phyloP scores from a whole-genome alignment of 2,113 vertebrate genomes.

The Pomatorhinus ruficollis region DNA sequence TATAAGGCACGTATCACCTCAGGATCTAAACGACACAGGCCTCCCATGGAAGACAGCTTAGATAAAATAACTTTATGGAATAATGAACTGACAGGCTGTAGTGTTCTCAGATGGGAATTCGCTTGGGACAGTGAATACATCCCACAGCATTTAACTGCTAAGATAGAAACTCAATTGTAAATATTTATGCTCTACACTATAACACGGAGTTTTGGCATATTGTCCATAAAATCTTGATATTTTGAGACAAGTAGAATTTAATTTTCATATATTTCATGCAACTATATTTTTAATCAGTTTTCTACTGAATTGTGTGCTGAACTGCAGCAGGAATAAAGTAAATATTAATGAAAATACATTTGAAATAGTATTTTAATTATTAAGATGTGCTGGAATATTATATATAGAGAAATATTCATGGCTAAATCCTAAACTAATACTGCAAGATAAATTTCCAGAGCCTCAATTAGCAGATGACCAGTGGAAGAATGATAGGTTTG shows the following conservation, averaged over 20 bases:
- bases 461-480: background rate
- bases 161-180: background rate
- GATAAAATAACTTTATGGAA: background rate
- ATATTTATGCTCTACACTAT: background rate
- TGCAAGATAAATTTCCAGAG: background rate
- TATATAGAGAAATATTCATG: background rate
- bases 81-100: background rate
- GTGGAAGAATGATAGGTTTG: background rate
- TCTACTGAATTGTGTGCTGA: background rate
- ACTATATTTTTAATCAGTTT: background rate
- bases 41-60: background rate
- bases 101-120: background rate
- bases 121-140: background rate
- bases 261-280: conserved; percentile 12
- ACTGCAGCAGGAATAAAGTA: background rate
- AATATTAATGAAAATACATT: conserved; percentile 10
- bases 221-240: conserved; percentile 1
- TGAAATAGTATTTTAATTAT: background rate
- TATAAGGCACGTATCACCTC: background rate
- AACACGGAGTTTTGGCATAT: background rate
- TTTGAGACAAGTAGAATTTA: background rate
- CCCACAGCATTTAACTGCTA: background rate
- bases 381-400: background rate
- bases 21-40: background rate
- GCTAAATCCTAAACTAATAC: background rate